phyloP scores from a whole-genome alignment of 1,140 invertebrate genomes.

The Drosophila nigromelanica region DNA sequence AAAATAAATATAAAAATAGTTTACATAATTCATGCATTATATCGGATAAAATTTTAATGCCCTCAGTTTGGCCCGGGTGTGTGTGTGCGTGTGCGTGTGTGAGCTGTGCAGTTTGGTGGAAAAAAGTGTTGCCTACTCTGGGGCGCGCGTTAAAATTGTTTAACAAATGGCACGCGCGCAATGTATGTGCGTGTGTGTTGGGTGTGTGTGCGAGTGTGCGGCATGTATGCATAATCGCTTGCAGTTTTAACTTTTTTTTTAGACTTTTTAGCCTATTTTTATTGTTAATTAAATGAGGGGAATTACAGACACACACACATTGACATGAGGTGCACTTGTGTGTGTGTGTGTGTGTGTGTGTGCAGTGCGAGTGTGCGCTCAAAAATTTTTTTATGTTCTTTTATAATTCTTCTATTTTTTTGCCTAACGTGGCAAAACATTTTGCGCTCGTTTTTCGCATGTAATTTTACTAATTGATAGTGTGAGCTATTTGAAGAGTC shows the following conservation, averaged over 20 bases:
- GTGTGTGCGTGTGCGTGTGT: slow-evolving; percentile 22
- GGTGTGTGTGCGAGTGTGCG: slow-evolving; percentile 13
- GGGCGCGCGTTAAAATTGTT: slow-evolving; percentile 72
- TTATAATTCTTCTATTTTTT: slow-evolving; percentile 72
- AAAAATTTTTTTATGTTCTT: slow-evolving; percentile 48
- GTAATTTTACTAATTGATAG: slow-evolving; percentile 82
- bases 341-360: slow-evolving; percentile 23
- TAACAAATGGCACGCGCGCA: slow-evolving; percentile 76
- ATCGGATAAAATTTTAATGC: slow-evolving; percentile 81
- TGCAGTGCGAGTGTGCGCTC: slow-evolving; percentile 33
- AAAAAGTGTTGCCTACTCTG: slow-evolving; percentile 69
- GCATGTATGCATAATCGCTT: slow-evolving; percentile 62
- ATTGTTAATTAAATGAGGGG: slow-evolving; percentile 82
- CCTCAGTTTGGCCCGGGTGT: slow-evolving; percentile 15
- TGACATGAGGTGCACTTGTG: slow-evolving; percentile 17
- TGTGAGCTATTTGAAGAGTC: slow-evolving; percentile 58
- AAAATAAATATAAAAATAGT: slow-evolving; percentile 79
- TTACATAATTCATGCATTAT: slow-evolving; percentile 81
- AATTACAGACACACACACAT: slow-evolving; percentile 42
- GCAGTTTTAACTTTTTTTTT: slow-evolving; percentile 64
- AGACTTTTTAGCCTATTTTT: slow-evolving; percentile 82
- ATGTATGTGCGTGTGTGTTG: slow-evolving; percentile 48
- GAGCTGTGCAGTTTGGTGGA: slow-evolving; percentile 32
- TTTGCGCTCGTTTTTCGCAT: slow-evolving; percentile 75
- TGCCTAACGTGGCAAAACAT: slow-evolving; percentile 50